Evolutionary conservation across 2,797 vertebrate genomes (phyloP), one percentile per base, ranked within the genome.

Genomic region (Hybognathus amarus): DNA sequence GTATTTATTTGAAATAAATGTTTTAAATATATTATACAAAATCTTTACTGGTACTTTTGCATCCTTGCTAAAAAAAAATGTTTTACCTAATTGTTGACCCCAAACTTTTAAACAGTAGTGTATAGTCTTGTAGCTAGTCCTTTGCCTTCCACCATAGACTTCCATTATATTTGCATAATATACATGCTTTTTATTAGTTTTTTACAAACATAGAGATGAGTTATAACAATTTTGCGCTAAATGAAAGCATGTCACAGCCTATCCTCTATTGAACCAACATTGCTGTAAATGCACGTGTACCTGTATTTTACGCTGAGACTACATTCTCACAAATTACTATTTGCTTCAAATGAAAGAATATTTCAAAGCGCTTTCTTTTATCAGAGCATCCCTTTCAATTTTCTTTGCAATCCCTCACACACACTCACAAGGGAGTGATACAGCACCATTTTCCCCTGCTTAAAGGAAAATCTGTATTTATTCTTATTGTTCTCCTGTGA

Each of bases 391-490:
- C 45, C 66, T 20, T 69, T 54, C 20, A 15, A 59, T 30, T 75
- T 33, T 42, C n/a, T 36, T 67, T 68, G 22, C 77, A 7, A 18
- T 79, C 17, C n/a, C 50, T 66, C 67, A 73, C 75, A 77, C 38
- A 64, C 27, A 71, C 20, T n/a, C 61, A 42, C 54, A 42, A 40
- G 33, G 36, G 27, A 77, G 71, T 38, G 22, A 77, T 11, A 61
- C 54, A 30, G 45, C 47, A 47, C 18, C 1, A 1, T 40, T 59
- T 71, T 33, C 20, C 36, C 61, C 63, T 74, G 47, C 33, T 30
- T n/a, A 27, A 30, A 42, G 24, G 24, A 64, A 36, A 45, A 47
- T 68, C 42, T 38, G 10, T 45, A 45, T 75, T n/a, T 52, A 38
- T 61, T 42, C 36, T 79, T n/a, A 52, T 50, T 56, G 50, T 66